A percentile compares a stretch with the other conserved stretches of the same genome.
Conservation (phyloP, 1,140 invertebrate genomes). For the Ostrea denselamellosa region DNA sequence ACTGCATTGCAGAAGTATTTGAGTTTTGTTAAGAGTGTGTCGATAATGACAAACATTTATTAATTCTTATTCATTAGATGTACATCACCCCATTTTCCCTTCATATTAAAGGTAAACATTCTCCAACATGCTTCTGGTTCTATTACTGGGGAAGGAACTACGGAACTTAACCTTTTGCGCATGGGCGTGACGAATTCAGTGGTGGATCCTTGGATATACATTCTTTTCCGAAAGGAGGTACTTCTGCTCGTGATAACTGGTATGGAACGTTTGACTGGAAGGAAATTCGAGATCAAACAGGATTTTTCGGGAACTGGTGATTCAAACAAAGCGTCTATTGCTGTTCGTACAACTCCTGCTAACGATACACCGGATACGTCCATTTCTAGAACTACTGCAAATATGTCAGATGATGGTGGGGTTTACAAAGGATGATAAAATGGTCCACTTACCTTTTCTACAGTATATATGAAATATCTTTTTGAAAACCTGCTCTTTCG, state of each 20-base stretch:
- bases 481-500: too few relatives aligned
- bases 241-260: not conserved
- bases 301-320: not conserved
- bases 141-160: not conserved
- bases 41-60: too few relatives aligned
- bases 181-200: slow-evolving; percentile 8
- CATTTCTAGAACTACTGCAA: not conserved
- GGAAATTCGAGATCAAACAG: not conserved
- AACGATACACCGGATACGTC: not conserved
- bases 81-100: not conserved
- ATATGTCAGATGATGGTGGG: not conserved
- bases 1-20: too few relatives aligned
- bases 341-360: not conserved
- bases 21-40: too few relatives aligned
- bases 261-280: not conserved
- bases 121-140: slow-evolving; percentile 7
- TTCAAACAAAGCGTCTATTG: not conserved
- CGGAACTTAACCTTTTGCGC: not conserved
- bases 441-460: not conserved
- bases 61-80: too few relatives aligned
- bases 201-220: slow-evolving; percentile 16
- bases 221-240: slow-evolving; percentile 11
- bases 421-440: not conserved
- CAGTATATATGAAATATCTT: not conserved
- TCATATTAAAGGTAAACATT: not conserved